These are phyloP conservation scores for Andrena marginata DNA, from an alignment of 2,888 invertebrate genomes.

Conservation along the genomic window DNA sequence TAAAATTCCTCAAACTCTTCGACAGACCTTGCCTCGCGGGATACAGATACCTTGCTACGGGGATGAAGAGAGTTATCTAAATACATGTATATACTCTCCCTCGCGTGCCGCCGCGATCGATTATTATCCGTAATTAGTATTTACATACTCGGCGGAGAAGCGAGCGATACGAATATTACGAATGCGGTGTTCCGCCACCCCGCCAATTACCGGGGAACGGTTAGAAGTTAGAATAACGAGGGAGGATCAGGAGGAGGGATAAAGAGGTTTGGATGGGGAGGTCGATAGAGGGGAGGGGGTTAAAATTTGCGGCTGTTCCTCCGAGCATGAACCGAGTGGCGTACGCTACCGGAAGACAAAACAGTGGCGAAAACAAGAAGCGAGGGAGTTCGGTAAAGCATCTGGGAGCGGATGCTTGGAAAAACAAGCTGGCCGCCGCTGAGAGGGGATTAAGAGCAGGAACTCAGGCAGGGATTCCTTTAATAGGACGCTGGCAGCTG, in stretches of 20 bases:
- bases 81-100: not conserved
- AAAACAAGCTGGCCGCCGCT: conserved; percentile 68
- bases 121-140: conserved; percentile 17
- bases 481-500: conserved; percentile 25
- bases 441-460: conserved; percentile 66
- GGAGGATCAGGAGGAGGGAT: not conserved
- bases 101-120: not conserved
- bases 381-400: conserved; percentile 53
- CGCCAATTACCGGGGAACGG: not conserved
- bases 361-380: conserved; percentile 62
- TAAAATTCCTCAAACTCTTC: conserved; percentile 21
- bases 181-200: not conserved
- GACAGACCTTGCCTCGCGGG: no score
- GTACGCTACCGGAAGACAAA: conserved; percentile 58
- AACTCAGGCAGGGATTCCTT: conserved; percentile 27
- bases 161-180: not conserved
- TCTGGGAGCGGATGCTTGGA: conserved; percentile 62
- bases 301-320: conserved; percentile 57
- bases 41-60: not conserved
- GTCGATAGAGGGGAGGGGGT: conserved; percentile 16
- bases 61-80: not conserved
- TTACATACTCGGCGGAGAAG: not conserved
- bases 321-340: conserved; percentile 58
- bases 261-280: conserved; percentile 23
- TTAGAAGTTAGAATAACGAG: conserved; percentile 11